phyloP scores from a whole-genome alignment of 2,888 invertebrate species.

The Calliopum simillimum region DNA sequence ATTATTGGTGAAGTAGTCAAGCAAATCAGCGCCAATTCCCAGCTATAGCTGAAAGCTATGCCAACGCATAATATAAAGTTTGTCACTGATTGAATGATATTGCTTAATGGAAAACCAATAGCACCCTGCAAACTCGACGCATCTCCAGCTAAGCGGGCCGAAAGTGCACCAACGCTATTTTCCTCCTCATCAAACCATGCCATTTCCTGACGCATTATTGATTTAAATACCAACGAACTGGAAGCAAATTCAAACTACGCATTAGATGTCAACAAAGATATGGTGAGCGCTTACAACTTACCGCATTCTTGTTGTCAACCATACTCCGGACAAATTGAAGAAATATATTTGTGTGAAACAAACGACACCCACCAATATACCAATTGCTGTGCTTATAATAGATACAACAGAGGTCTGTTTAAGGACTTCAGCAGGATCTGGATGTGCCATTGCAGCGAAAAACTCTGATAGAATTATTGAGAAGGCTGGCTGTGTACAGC shows the following conservation, averaged over 20 bases:
- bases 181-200: conserved; percentile 78
- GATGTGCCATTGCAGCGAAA: conserved; percentile 68
- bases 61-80: conserved; percentile 74
- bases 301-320: conserved; percentile 74
- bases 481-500: conserved; percentile 79
- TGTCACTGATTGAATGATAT: conserved; percentile 75
- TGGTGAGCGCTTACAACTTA: conserved; percentile 49
- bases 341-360: conserved; percentile 78
- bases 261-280: neutral
- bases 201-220: conserved; percentile 79
- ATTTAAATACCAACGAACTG: conserved; percentile 69
- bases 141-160: conserved; percentile 77
- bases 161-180: conserved; percentile 78
- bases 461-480: conserved; percentile 82
- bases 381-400: conserved; percentile 73
- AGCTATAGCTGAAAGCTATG: conserved; percentile 74
- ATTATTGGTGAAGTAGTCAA: conserved; percentile 76
- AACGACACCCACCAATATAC: conserved; percentile 73
- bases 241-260: neutral
- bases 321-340: conserved; percentile 81
- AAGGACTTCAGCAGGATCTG: conserved; percentile 70
- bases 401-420: conserved; percentile 72
- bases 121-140: conserved; percentile 80
- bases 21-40: conserved; percentile 78
- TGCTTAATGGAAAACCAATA: conserved; percentile 77